Percentiles rank a stretch among this genome's conserved stretches.
Conservation (phyloP, 2,113 vertebrate genomes). For the Hippoglossus stenolepis region DNA sequence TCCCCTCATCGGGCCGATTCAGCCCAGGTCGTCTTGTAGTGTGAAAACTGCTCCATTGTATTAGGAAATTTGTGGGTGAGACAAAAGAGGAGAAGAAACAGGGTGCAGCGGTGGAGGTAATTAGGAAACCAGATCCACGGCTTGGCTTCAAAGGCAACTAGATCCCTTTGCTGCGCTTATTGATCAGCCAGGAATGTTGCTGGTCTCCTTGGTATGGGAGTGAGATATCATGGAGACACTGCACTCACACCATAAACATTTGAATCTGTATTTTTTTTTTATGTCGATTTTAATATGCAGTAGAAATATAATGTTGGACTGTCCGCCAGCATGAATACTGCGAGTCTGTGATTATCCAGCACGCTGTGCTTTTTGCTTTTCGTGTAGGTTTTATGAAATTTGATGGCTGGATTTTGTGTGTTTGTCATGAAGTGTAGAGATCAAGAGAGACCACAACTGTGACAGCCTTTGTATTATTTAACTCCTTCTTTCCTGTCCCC, state of each 20-base stretch:
- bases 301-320: neutral
- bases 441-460: conserved; percentile 37
- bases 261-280: conserved; percentile 6
- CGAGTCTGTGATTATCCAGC: neutral
- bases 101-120: conserved; percentile 72
- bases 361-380: neutral
- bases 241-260: conserved; percentile 9
- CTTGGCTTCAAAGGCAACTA: conserved; percentile 76
- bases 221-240: conserved; percentile 28
- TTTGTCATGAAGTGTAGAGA: conserved; percentile 26
- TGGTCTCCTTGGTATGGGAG: conserved; percentile 49
- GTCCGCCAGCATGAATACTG: neutral
- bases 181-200: conserved; percentile 77
- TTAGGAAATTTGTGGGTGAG: conserved; percentile 73
- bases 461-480: conserved; percentile 50
- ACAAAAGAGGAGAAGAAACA: conserved; percentile 53
- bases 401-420: conserved; percentile 4
- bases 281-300: neutral
- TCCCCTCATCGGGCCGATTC: conserved; percentile 56
- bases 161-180: conserved; percentile 79
- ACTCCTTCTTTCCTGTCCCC: conserved; percentile 56
- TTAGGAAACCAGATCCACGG: conserved; percentile 83
- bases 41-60: conserved; percentile 78
- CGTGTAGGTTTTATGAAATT: conserved; percentile 5
- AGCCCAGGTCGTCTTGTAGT: conserved; percentile 62